Evolutionary conservation across 2,113 vertebrate species (phyloP), one percentile per base, ranked within the genome.

Genomic region (Azemiops feae): DNA sequence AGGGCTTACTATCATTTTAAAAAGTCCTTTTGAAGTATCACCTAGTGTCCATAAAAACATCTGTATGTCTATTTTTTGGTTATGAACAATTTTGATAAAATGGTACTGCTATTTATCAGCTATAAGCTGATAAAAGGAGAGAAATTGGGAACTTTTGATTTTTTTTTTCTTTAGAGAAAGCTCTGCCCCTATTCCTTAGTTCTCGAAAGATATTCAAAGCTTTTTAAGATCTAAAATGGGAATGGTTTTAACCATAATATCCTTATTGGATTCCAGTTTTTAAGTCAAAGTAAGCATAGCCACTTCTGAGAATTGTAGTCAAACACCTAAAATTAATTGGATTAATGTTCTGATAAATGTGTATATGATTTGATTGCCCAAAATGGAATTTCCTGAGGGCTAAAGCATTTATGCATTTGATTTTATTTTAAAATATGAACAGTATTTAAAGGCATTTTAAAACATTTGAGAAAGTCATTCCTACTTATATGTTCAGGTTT

Each of bases 401-500:
- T 22, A 91, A 43, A 91, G 23, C 27, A 27, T 81, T 50, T 25
- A 52, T 91, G 20, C 25, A 30, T 4, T 91, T 60, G 4, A 20
- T 52, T 8, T 30, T 52, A 47, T 27, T 92, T 87, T 86, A 92
- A 34, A 87, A 50, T 34, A 18, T 47, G 27, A 64, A 92, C 39
- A 14, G 69, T 10, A 53, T 50, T 53, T 53, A 88, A 91, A 7
- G 16, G 3, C 22, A 12, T 55, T 90, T 69, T 43, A 52, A 92
- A 87, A 87, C 4, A 81, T 81, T 39, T 81, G 69, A 81, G 69
- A 81, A 81, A 81, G 7, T 81, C n/a, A 81, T 81, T 81, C n/a
- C 69, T 81, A 39, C 16, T 39, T 81, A 16, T 39, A 81, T 39
- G 16, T 22, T 81, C 16, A 64, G 39, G 93, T 54, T 94, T 98